These are phyloP conservation scores for Harpegnathos saltator DNA, from an alignment of 1,140 invertebrate species.

Conservation along the genomic window DNA sequence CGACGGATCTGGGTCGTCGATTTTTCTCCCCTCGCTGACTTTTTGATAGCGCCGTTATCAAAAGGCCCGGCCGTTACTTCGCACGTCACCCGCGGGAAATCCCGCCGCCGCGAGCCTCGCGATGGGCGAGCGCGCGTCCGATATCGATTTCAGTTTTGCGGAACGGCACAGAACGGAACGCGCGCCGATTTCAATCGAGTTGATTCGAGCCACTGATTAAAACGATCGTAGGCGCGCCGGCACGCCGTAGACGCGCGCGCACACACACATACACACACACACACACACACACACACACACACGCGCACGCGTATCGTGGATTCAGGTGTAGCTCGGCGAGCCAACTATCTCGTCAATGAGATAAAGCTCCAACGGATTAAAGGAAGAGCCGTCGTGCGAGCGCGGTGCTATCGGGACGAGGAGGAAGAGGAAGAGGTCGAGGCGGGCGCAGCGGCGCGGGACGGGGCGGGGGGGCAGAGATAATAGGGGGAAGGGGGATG, in stretches of 20 bases:
- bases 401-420: constrained; percentile 10
- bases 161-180: background rate
- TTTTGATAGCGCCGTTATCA: background rate
- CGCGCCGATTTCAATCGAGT: constrained; percentile 56
- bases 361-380: constrained; percentile 58
- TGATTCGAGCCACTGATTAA: constrained; percentile 54
- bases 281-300: too few relatives aligned
- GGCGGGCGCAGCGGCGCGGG: background rate
- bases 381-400: constrained; percentile 53
- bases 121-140: constrained; percentile 27
- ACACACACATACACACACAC: too few relatives aligned
- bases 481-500: constrained; percentile 37
- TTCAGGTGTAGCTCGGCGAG: constrained; percentile 49
- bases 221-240: constrained; percentile 45
- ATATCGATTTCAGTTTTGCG: constrained; percentile 58
- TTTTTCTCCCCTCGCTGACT: background rate
- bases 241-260: background rate
- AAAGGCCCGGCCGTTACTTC: background rate
- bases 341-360: constrained; percentile 65
- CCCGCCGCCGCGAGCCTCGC: constrained; percentile 17
- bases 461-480: constrained; percentile 2
- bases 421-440: background rate
- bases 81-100: constrained; percentile 45
- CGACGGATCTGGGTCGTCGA: background rate
- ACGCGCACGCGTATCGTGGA: background rate